Percentiles rank a stretch among this genome's conserved stretches.
Evolutionary conservation across 2,113 vertebrate species (phyloP).

Genomic region (Salvator merianae): DNA sequence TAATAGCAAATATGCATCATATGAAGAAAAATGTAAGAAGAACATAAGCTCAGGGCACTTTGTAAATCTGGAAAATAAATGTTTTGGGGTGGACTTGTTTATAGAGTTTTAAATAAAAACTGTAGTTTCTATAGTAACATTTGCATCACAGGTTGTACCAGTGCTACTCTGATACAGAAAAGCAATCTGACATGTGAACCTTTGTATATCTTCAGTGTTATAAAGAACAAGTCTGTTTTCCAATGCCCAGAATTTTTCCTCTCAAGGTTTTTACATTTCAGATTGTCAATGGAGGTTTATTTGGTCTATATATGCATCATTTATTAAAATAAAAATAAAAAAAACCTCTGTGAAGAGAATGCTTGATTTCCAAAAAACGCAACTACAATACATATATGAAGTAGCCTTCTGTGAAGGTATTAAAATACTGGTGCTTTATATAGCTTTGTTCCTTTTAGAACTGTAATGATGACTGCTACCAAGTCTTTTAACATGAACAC

Average conservation of each 20-base stretch:
- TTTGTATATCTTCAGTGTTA: constrained; percentile 31
- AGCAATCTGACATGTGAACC: constrained; percentile 45
- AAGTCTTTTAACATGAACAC: neutral
- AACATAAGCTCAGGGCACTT: constrained; percentile 24
- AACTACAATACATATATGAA: neutral
- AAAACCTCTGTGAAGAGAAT: neutral
- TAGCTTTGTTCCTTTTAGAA: neutral
- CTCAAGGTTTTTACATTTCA: neutral
- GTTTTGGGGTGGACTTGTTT: constrained; percentile 49
- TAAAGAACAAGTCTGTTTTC: neutral
- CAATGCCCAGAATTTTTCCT: constrained; percentile 28
- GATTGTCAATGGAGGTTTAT: neutral
- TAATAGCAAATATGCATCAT: neutral
- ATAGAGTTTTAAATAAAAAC: constrained; percentile 62
- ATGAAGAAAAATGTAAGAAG: constrained; percentile 11
- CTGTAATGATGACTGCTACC: neutral
- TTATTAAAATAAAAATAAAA: neutral
- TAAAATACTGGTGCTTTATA: neutral
- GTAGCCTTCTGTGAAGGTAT: too few relatives aligned
- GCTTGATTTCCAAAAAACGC: neutral
- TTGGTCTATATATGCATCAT: neutral
- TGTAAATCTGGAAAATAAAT: constrained; percentile 38
- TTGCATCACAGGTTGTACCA: constrained; percentile 63
- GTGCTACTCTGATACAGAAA: constrained; percentile 32
- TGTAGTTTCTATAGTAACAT: constrained; percentile 69